A percentile compares a stretch with the other conserved stretches of the same genome.
These are phyloP conservation scores for Diplodus puntazzo DNA, from an alignment of 2,797 vertebrate genomes.

Conservation along the genomic window DNA sequence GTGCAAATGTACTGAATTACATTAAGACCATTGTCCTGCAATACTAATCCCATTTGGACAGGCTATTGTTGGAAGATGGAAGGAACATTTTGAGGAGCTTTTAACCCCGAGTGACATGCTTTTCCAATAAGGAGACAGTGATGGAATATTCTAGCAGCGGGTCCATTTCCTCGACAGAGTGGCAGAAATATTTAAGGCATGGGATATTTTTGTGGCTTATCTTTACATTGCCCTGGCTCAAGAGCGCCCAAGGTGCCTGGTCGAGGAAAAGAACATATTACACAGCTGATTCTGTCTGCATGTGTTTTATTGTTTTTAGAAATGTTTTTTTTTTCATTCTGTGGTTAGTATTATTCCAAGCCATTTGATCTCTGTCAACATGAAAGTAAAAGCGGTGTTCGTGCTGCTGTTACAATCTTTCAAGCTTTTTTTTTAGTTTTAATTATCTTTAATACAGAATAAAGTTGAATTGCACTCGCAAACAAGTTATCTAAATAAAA, in stretches of 20 bases:
- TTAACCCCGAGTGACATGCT: constrained; percentile 53
- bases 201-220: constrained; percentile 31
- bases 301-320: constrained; percentile 12
- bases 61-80: constrained; percentile 59
- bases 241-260: background rate
- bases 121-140: constrained; percentile 54
- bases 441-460: background rate
- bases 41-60: constrained; percentile 58
- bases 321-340: background rate
- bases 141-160: constrained; percentile 55
- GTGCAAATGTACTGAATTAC: constrained; percentile 60
- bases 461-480: background rate
- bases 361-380: background rate
- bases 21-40: constrained; percentile 59
- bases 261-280: background rate
- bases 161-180: constrained; percentile 40
- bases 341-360: background rate
- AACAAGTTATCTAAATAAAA: background rate
- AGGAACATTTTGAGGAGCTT: constrained; percentile 52
- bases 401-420: background rate
- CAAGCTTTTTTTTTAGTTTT: constrained; percentile 4
- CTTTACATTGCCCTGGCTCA: constrained; percentile 14
- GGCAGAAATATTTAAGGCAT: constrained; percentile 19
- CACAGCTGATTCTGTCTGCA: background rate
- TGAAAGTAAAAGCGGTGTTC: background rate